A percentile compares a stretch with the other conserved stretches of the same genome.
Conservation (phyloP, 1,140 invertebrate species). For the Neodiprion pinetum region DNA sequence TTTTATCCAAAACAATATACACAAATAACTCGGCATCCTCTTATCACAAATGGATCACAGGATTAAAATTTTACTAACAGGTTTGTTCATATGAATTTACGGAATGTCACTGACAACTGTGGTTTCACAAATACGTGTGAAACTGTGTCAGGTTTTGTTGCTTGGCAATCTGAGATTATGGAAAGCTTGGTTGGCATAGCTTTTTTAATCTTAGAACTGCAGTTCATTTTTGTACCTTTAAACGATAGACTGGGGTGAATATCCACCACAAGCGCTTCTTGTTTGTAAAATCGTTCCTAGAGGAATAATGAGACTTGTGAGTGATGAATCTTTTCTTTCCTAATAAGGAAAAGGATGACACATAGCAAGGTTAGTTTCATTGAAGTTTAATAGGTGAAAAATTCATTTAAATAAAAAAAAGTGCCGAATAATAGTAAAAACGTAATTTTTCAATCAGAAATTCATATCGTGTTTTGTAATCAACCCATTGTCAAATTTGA, state of each 20-base stretch:
- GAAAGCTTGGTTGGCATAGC: too few relatives aligned
- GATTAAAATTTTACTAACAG: too few relatives aligned
- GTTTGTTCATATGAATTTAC: too few relatives aligned
- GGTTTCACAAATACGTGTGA: too few relatives aligned
- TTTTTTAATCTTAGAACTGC: not conserved
- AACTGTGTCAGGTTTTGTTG: too few relatives aligned
- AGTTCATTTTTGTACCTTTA: not conserved
- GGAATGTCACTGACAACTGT: too few relatives aligned
- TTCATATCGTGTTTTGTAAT: conserved; percentile 2
- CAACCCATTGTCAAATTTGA: not conserved
- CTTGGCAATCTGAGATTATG: too few relatives aligned
- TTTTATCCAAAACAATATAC: too few relatives aligned
- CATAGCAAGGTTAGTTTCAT: not conserved
- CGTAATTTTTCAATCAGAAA: conserved; percentile 4
- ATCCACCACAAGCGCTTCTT: not conserved
- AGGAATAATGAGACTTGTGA: not conserved
- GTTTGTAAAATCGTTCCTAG: too few relatives aligned
- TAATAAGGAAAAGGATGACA: conserved; percentile 2
- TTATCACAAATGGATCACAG: too few relatives aligned
- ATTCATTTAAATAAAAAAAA: not conserved
- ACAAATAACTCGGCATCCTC: too few relatives aligned
- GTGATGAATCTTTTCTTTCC: conserved; percentile 2
- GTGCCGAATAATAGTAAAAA: not conserved
- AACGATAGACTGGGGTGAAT: conserved; percentile 4
- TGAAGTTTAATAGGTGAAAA: not conserved